Percentiles rank a stretch among this genome's conserved stretches.
Conservation (phyloP, 2,797 vertebrate genomes). For the Phylloscopus collybita region DNA sequence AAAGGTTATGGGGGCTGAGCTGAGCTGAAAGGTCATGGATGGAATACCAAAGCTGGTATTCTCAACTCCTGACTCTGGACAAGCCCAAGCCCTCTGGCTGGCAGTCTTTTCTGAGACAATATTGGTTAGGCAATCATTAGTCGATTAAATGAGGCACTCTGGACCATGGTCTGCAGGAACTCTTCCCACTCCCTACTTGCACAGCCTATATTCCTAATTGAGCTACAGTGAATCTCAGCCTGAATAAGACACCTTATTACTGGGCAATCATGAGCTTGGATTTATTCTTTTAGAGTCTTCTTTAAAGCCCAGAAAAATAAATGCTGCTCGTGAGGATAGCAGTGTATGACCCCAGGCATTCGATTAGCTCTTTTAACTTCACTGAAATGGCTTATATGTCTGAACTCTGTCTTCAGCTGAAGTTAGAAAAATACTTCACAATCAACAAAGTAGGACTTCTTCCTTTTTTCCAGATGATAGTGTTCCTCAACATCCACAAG, state of each 20-base stretch:
- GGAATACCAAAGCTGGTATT: neutral
- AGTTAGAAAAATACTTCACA: neutral
- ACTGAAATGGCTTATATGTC: neutral
- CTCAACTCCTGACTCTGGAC: neutral
- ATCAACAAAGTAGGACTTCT: neutral
- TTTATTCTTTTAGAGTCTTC: neutral
- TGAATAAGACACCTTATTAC: neutral
- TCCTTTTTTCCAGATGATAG: neutral
- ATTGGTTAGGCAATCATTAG: neutral
- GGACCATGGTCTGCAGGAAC: neutral
- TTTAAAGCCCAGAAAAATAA: neutral
- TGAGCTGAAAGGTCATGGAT: neutral
- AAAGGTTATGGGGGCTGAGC: neutral
- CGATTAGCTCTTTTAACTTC: neutral
- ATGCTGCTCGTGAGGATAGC: neutral
- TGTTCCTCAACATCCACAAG: neutral
- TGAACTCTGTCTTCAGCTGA: neutral
- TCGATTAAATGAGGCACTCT: neutral
- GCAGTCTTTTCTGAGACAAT: neutral
- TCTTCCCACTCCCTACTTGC: neutral
- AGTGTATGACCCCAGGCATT: neutral
- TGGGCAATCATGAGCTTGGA: neutral
- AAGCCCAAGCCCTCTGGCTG: neutral
- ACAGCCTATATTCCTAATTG: neutral
- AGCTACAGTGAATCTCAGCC: neutral